A percentile compares a stretch with the other conserved stretches of the same genome.
Evolutionary conservation across 2,113 vertebrate species (phyloP).

Genomic region (Copsychus sechellarum): DNA sequence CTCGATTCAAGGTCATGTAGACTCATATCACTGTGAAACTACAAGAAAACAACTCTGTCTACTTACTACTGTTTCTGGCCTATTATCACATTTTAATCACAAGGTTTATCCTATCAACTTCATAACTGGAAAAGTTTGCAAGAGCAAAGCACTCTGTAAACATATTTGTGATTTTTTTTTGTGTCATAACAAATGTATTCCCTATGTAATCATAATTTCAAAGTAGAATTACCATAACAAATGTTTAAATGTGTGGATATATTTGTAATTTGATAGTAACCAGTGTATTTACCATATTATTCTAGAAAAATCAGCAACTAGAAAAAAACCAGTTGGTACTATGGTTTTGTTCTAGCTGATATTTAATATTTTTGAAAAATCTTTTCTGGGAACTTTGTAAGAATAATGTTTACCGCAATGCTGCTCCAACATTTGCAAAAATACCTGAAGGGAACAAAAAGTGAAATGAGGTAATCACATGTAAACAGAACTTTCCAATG

Average conservation of each 20-base stretch:
- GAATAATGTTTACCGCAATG: not conserved
- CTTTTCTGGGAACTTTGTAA: not conserved
- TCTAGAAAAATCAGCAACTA: not conserved
- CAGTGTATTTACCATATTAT: not conserved
- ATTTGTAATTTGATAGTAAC: not conserved
- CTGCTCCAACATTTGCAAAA: not conserved
- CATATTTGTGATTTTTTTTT: not conserved
- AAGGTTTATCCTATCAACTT: not conserved
- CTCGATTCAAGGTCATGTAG: not conserved
- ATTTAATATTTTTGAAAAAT: not conserved
- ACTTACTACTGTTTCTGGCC: not conserved
- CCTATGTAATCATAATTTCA: not conserved
- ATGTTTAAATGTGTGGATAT: not conserved
- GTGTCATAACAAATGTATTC: not conserved
- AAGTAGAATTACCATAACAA: not conserved
- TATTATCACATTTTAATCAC: not conserved
- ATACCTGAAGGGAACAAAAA: not conserved
- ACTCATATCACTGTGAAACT: not conserved
- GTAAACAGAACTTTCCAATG: not conserved
- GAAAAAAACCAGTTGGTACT: not conserved
- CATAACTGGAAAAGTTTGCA: not conserved
- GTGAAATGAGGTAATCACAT: not conserved
- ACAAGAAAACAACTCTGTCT: not conserved
- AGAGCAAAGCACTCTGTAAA: not conserved
- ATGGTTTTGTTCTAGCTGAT: not conserved